Evolutionary conservation across 2,113 vertebrate species (phyloP).

Genomic region (Myiagra hebetior): DNA sequence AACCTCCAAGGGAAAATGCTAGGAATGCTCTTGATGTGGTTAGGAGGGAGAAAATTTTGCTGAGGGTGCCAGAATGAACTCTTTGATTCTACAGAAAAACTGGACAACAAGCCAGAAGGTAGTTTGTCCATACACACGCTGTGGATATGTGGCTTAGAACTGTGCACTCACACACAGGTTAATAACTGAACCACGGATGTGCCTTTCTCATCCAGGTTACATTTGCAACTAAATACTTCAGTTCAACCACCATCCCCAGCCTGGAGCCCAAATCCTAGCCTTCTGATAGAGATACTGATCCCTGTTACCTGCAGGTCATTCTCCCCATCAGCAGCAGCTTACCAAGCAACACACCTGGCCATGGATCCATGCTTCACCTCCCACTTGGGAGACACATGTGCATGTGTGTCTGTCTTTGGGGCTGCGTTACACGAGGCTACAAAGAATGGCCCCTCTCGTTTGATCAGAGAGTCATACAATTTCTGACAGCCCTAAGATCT

Average conservation of each 20-base stretch:
- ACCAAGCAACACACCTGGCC: neutral
- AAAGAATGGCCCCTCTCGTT: neutral
- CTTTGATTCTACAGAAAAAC: constrained; percentile 52
- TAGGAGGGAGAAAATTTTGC: neutral
- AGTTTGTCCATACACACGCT: neutral
- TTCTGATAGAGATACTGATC: neutral
- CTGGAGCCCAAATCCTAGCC: neutral
- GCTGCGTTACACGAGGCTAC: neutral
- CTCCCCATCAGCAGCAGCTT: neutral
- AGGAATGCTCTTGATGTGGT: constrained; percentile 74
- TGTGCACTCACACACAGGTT: neutral
- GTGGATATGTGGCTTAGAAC: neutral
- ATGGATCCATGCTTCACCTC: neutral
- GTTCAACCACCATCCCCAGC: neutral
- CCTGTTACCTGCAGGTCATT: neutral
- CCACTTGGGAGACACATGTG: fast-evolving
- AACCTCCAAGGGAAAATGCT: constrained; percentile 61
- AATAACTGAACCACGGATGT: neutral
- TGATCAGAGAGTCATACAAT: neutral
- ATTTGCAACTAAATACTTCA: neutral
- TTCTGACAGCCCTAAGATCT: neutral
- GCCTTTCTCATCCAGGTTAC: neutral
- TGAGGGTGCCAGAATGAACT: constrained; percentile 27
- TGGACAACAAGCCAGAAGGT: constrained; percentile 25
- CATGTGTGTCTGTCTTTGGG: neutral